Evolutionary conservation across 2,797 vertebrate species (phyloP).

Genomic region (Catamblyrhynchus diadema): DNA sequence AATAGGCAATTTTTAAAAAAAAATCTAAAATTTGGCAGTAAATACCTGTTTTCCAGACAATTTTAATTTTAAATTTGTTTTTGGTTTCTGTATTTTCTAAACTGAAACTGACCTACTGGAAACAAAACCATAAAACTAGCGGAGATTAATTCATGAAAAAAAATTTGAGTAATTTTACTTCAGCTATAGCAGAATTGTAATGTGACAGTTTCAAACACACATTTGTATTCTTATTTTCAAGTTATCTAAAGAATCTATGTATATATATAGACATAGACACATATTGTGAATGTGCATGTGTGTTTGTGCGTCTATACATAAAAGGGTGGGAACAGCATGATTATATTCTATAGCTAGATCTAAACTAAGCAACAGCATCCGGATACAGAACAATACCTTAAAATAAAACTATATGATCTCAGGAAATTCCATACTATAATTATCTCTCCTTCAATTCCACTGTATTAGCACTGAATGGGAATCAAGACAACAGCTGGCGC

Average conservation of each 20-base stretch:
- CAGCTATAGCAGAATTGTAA: background rate
- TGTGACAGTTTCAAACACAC: background rate
- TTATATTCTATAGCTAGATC: background rate
- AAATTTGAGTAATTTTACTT: background rate
- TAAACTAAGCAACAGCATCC: conserved; percentile 23
- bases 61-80: background rate
- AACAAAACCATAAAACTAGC: background rate
- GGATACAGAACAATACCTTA: conserved; percentile 27
- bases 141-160: background rate
- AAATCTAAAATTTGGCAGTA: background rate
- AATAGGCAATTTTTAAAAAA: background rate
- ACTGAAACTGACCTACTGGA: background rate
- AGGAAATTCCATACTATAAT: conserved; percentile 46
- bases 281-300: background rate
- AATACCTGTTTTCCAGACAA: background rate
- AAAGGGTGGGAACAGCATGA: background rate
- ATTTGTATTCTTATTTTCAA: background rate
- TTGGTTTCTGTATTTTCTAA: background rate
- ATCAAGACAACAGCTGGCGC: background rate
- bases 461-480: background rate
- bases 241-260: background rate
- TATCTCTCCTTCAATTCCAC: background rate
- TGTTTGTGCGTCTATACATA: background rate
- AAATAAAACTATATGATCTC: conserved; percentile 3
- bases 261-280: background rate